Conservation (phyloP, 2,888 invertebrate species). For the Leptopilina syphax region DNA sequence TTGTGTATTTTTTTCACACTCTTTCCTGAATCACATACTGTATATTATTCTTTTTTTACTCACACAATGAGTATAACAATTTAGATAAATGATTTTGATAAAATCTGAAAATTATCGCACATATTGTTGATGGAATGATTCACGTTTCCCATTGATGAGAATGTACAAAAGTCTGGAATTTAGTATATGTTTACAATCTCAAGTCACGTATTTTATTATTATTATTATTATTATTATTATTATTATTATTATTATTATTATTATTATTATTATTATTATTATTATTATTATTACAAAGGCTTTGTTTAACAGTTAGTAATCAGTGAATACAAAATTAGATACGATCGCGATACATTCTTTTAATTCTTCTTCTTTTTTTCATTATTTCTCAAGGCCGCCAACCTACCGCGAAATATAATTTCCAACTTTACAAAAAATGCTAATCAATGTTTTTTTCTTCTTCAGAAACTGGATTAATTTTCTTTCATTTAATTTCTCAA, state of each 20-base stretch:
- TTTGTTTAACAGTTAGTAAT: constrained; percentile 14
- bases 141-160: background rate
- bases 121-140: constrained; percentile 29
- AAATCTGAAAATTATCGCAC: constrained; percentile 23
- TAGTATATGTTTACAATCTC: constrained; percentile 7
- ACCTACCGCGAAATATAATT: constrained; percentile 1
- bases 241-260: no score
- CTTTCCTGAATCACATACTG: no score
- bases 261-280: no score
- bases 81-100: constrained; percentile 19
- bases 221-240: no score
- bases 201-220: constrained; percentile 1
- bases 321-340: constrained; percentile 28
- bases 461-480: background rate
- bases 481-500: no score
- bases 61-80: background rate
- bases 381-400: background rate
- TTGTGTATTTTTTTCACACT: background rate
- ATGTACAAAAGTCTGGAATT: constrained; percentile 13
- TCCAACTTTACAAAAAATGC: background rate
- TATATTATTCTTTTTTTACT: background rate
- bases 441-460: background rate
- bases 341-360: background rate
- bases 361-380: background rate
- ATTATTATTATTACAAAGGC: background rate